These are phyloP conservation scores for Cepaea hortensis DNA, from an alignment of 2,888 invertebrate genomes.

Conservation along the genomic window DNA sequence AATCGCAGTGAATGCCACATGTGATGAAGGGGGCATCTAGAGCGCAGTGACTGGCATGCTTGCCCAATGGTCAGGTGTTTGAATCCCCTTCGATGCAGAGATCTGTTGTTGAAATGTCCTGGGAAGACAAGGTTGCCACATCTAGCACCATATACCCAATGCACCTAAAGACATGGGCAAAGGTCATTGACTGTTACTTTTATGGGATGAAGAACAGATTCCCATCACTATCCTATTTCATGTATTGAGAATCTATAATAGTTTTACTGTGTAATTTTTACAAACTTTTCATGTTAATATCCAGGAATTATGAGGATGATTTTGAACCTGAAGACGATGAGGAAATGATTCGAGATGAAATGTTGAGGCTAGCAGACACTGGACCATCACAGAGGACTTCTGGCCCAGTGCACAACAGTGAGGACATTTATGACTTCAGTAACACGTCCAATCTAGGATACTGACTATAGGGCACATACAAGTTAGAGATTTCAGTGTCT, in stretches of 20 bases:
- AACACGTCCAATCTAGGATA: slow-evolving; percentile 56
- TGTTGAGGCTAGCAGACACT: slow-evolving; percentile 56
- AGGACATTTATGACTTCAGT: slow-evolving; percentile 70
- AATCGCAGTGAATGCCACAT: too few relatives aligned
- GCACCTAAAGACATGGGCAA: neutral
- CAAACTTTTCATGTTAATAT: slow-evolving; percentile 7
- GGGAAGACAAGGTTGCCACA: too few relatives aligned
- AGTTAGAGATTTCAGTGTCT: neutral
- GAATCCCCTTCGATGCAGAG: too few relatives aligned
- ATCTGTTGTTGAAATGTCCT: too few relatives aligned
- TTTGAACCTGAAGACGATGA: slow-evolving; percentile 74
- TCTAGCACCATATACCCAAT: too few relatives aligned
- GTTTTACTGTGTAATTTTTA: neutral
- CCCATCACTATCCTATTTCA: neutral
- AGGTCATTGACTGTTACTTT: too few relatives aligned
- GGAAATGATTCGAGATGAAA: slow-evolving; percentile 52
- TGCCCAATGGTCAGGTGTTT: too few relatives aligned
- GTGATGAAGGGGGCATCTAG: too few relatives aligned
- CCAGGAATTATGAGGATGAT: slow-evolving; percentile 75
- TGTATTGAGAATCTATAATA: neutral
- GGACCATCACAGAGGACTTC: slow-evolving; percentile 50
- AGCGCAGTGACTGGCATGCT: too few relatives aligned
- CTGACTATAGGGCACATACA: slow-evolving; percentile 43
- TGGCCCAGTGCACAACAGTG: slow-evolving; percentile 54
- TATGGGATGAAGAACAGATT: too few relatives aligned